Base-by-base conservation (phyloP, 2,888 invertebrate genomes). In the Microplitis manilae region DNA sequence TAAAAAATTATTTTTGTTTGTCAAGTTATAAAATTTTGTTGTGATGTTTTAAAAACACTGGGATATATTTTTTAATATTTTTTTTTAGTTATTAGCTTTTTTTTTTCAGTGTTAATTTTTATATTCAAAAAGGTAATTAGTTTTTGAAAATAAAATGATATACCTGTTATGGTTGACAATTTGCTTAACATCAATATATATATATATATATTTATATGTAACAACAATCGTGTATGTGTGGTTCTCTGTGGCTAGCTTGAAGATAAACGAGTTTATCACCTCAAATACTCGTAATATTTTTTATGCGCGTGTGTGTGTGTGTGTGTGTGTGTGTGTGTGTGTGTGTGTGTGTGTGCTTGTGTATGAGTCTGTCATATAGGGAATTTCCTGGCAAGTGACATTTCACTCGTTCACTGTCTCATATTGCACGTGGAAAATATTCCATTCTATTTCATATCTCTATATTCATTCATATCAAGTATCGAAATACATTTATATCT, bases 241-340 rank as follows among this genome's bases (percentile, higher is more conserved):
- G 59, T 76, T 67, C 0, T 73, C 69, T 74, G 78, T 76, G 77
- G 77, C 78, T 75, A 77, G 70, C 72, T 67, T 69, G 68, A 76
- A 73, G 81, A 81, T 82, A 82, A 81, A 79, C 75, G 73, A 68
- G 68, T 81, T 82, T 80, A 81, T 79, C 77, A 78, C 69, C 72
- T 68, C 72, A 74, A 78, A 79, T 78, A 77, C 69, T 80, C 79
- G 71, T 77, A 50, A 50, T 13, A 50, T 50, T 50, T 13, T 8
- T 8, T 8, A 72, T 68, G 68, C 41, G 70, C 68, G 69, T 68
- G 68, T 59, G 76, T 73, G 65, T 59, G 76, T 79, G 77, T 67
- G 41, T 50, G 61, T 30, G 73, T 62, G 76, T 67, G 68, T 68
- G 72, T n/a, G n/a, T n/a, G n/a, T n/a, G n/a, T n/a, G 68, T 59